Evolutionary conservation across 2,113 vertebrate species (phyloP), one percentile per base, ranked within the genome.

Genomic region (Paralichthys olivaceus): DNA sequence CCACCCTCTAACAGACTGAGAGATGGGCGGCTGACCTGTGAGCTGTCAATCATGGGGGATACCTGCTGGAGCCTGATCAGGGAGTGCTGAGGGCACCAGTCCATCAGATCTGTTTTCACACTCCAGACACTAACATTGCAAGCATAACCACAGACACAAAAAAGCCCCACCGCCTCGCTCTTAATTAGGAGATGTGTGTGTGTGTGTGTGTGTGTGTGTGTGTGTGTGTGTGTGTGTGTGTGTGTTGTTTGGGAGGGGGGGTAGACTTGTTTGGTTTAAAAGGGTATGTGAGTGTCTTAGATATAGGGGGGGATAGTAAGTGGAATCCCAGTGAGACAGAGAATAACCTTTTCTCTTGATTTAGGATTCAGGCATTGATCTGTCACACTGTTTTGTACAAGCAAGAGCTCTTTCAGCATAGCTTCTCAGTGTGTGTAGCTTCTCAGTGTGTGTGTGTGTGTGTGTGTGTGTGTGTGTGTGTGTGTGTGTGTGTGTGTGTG

Each of bases 271-370:
- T 92, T 90, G 77, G 90, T 93, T 95, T 94, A 90, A 96, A 95
- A 86, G 86, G 83, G 72, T 83, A 89, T 82, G 85, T 78, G 90
- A 91, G 87, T 81, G 89, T 80, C 94, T 89, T 92, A 84, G 17
- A 91, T 94, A 91, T 81, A 93, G 90, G 45, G 77, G 55, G 73
- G 84, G 58, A 79, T 78, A 84, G 88, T 87, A 86, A 93, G 94
- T 90, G 61, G 89, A 95, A 96, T 96, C 96, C 96, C 96, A 95
- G 82, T 60, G 95, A 96, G 96, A 95, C 84, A 84, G 91, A 73
- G 93, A 96, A 95, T 97, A 96, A 96, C 96, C 97, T 97, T 98
- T 97, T 96, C 94, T 95, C 95, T 96, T 96, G 95, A 96, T 96
- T 96, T 93, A 93, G 94, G 96, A 95, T 96, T 95, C 93, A 91